Conservation (phyloP, 2,113 vertebrate genomes). For the Triplophysa tibetana region DNA sequence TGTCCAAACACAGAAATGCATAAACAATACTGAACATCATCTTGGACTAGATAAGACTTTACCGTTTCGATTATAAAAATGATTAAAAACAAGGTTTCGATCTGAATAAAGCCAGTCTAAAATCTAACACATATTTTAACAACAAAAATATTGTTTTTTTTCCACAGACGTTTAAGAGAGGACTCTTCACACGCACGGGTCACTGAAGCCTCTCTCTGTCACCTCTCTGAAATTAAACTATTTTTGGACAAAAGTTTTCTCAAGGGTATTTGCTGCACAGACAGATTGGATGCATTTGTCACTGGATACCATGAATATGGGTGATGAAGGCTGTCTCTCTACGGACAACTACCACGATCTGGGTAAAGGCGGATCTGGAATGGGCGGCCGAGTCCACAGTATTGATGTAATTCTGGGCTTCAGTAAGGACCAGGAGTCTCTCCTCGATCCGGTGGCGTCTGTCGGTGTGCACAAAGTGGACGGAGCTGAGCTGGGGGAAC, state of each 20-base stretch:
- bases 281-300: constrained; percentile 78
- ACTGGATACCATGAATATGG: constrained; percentile 75
- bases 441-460: constrained; percentile 64
- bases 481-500: constrained; percentile 53
- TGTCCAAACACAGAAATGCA: no score
- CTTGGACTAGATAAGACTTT: no score
- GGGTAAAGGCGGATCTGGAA: constrained; percentile 69
- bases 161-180: background rate
- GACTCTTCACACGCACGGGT: background rate
- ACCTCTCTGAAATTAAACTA: background rate
- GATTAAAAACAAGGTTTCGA: no score
- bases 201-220: no score
- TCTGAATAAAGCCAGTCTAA: no score
- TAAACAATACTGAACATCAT: no score
- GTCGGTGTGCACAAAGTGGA: constrained; percentile 60
- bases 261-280: constrained; percentile 2
- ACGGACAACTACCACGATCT: constrained; percentile 74
- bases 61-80: no score
- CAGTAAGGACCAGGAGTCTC: constrained; percentile 77
- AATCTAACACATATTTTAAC: background rate
- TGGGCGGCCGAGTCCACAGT: constrained; percentile 73
- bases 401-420: constrained; percentile 81
- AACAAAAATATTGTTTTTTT: background rate
- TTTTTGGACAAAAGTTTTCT: constrained; percentile 17
- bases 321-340: constrained; percentile 73